Percentiles rank a stretch among this genome's conserved stretches.
Conservation (phyloP, 53 echinoderm and acorn worm genomes). For the Luidia sarsii region DNA sequence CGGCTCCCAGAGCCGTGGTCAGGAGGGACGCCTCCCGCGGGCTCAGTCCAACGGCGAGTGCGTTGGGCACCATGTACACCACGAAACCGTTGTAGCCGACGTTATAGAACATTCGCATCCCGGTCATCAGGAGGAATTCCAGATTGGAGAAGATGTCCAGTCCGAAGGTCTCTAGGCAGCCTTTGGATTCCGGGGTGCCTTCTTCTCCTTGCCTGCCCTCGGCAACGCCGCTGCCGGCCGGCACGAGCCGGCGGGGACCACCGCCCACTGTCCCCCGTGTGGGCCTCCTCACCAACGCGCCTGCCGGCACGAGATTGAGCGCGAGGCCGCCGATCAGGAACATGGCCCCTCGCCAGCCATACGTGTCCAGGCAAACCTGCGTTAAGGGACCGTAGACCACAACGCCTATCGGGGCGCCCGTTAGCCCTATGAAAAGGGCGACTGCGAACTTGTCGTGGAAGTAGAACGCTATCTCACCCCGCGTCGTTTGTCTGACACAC, state of each 20-base stretch:
- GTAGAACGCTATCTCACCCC: constrained; percentile 2
- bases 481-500: background rate
- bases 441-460: background rate
- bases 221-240: too few relatives aligned
- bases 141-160: background rate
- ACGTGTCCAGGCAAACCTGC: background rate
- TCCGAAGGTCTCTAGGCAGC: constrained; percentile 1
- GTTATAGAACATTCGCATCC: background rate
- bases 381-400: constrained; percentile 3
- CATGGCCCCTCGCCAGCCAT: constrained; percentile 23
- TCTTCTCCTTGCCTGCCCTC: too few relatives aligned
- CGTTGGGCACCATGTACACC: too few relatives aligned
- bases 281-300: constrained; percentile 3
- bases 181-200: too few relatives aligned
- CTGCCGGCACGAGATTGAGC: background rate
- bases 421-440: background rate
- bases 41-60: constrained; percentile 6
- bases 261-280: too few relatives aligned
- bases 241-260: too few relatives aligned
- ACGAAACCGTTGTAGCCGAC: constrained; percentile 5
- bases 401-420: background rate
- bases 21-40: constrained; percentile 1
- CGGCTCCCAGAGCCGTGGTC: too few relatives aligned
- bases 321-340: background rate
- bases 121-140: background rate